phyloP scores from a whole-genome alignment of 2,797 vertebrate genomes.

The Microchirus variegatus region DNA sequence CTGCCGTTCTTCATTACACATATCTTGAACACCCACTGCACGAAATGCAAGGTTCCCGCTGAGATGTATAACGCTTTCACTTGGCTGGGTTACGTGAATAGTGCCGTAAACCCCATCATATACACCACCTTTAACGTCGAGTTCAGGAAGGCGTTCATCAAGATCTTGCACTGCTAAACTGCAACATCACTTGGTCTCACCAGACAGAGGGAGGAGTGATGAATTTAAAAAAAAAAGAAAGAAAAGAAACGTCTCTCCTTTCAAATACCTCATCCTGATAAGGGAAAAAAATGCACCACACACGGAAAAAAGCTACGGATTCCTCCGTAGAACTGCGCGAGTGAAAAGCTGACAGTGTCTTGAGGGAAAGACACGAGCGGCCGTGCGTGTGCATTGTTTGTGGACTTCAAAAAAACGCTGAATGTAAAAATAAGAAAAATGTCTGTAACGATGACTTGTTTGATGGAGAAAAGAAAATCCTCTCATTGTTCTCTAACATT shows the following conservation, averaged over 20 bases:
- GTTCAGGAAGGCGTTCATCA: slow-evolving; percentile 98
- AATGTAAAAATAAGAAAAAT: slow-evolving; percentile 82
- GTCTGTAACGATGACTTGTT: slow-evolving; percentile 72
- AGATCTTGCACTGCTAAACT: slow-evolving; percentile 95
- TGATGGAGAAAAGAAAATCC: slow-evolving; percentile 49
- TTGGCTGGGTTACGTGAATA: slow-evolving; percentile 99
- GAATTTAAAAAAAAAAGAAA: no score
- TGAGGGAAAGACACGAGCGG: slow-evolving; percentile 36
- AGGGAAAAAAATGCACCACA: slow-evolving; percentile 55
- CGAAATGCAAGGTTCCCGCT: slow-evolving; percentile 89
- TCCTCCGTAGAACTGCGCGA: slow-evolving; percentile 42
- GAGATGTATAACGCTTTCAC: slow-evolving; percentile 97
- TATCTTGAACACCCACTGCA: slow-evolving; percentile 97
- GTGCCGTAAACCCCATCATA: slow-evolving; percentile 98
- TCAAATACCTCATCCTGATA: slow-evolving; percentile 74
- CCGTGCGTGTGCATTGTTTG: slow-evolving; percentile 55
- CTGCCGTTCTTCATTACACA: slow-evolving; percentile 99
- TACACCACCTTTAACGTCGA: slow-evolving; percentile 99
- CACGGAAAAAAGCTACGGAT: slow-evolving; percentile 35
- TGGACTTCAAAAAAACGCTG: slow-evolving; percentile 68
- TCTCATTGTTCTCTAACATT: slow-evolving; percentile 64
- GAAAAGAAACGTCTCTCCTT: slow-evolving; percentile 41
- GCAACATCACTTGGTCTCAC: slow-evolving; percentile 29
- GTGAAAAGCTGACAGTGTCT: slow-evolving; percentile 49
- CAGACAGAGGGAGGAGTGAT: slow-evolving; percentile 41